Conservation (phyloP, 2,113 vertebrate species). For the Polyodon spathula region DNA sequence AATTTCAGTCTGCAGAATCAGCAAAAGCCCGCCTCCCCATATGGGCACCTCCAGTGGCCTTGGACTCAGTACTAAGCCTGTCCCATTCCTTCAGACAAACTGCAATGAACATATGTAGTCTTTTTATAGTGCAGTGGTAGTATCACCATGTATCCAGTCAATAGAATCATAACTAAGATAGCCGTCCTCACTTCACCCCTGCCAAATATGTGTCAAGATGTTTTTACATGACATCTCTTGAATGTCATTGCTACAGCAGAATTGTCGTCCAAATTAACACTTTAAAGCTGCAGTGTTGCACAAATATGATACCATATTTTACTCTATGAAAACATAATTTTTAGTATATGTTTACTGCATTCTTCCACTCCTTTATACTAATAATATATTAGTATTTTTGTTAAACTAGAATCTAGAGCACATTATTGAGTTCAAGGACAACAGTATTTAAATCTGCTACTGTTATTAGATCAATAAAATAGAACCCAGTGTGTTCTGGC, state of each 20-base stretch:
- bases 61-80: constrained; percentile 54
- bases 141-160: constrained; percentile 27
- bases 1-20: constrained; percentile 80
- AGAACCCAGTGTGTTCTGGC: too few species aligned
- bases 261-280: background rate
- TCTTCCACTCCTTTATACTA: too few species aligned
- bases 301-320: too few species aligned
- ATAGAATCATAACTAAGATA: constrained; percentile 20
- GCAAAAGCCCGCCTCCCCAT: constrained; percentile 83
- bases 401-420: too few species aligned
- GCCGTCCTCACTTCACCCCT: constrained; percentile 7
- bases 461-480: too few species aligned
- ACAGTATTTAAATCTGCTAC: too few species aligned
- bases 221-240: constrained; percentile 4
- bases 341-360: too few species aligned
- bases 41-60: constrained; percentile 76
- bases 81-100: constrained; percentile 76
- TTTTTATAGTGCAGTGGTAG: constrained; percentile 56
- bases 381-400: too few species aligned
- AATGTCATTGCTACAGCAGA: constrained; percentile 1
- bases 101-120: constrained; percentile 66
- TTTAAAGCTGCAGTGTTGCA: constrained; percentile 6
- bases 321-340: too few species aligned
- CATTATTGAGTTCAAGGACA: too few species aligned
- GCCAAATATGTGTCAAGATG: constrained; percentile 13